Evolutionary conservation across 2,113 vertebrate species (phyloP), one percentile per base, ranked within the genome.

Genomic region (Varanus salvator): DNA sequence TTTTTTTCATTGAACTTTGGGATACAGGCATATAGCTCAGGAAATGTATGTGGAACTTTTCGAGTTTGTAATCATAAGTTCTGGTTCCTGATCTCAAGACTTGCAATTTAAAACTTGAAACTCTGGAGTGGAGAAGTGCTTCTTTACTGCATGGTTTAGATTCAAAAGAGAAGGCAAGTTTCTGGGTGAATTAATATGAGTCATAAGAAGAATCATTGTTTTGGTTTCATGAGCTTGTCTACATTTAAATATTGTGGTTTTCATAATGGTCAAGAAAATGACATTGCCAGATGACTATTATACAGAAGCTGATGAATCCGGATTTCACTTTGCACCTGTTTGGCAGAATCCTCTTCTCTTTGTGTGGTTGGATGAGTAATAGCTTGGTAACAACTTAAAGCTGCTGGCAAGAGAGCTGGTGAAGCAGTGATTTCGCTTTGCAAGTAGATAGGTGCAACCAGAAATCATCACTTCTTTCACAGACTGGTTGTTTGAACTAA

Each of bases 161-260:
- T 50, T 84, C 50, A 85, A 84, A 84, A 31, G 44, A 66, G n/a
- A 64, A 80, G 44, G 54, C 27, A 69, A 27, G n/a, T 48, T 14
- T 69, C 27, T 48, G 31, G 25, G 64, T 4, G 25, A 85, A 48
- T 50, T 31, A 71, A 71, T 48, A 7, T 48, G 83, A 50, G 25
- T 85, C 83, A 71, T 48, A 21, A 71, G 27, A 71, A 50, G 44
- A 85, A 85, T 31, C 15, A 50, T 69, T 85, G 66, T 69, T 69
- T 82, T 71, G 83, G 38, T 69, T 71, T 71, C 27, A 69, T 85
- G 83, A 44, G 23, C 19, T 69, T 85, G 23, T 31, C 23, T 84
- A 38, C 14, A 69, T 50, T 85, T 85, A 69, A 85, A 50, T 85
- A 85, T 69, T 85, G 44, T 85, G 83, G 66, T 69, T 48, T 84